Conservation (phyloP, 2,888 invertebrate species). For the Cyclophora albipunctata region DNA sequence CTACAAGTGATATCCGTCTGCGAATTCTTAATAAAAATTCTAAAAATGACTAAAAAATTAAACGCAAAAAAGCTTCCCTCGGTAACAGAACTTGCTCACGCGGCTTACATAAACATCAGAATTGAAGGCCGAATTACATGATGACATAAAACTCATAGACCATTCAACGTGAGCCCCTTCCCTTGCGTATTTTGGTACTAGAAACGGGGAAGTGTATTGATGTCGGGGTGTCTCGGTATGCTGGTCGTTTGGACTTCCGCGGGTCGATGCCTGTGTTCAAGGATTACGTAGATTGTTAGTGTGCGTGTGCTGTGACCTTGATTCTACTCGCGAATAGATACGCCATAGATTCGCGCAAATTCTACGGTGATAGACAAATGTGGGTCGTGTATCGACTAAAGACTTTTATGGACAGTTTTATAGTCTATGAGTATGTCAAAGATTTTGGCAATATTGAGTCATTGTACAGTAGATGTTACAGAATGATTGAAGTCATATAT, state of each 20-base stretch:
- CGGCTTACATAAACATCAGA: conserved; percentile 53
- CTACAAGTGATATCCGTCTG: neutral
- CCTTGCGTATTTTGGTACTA: conserved; percentile 17
- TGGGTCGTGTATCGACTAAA: conserved; percentile 4
- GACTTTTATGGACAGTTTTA: too few relatives aligned
- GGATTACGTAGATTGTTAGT: conserved; percentile 56
- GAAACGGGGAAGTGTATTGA: conserved; percentile 33
- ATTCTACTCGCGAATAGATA: conserved; percentile 44
- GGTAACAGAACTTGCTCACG: conserved; percentile 40
- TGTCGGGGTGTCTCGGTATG: conserved; percentile 37
- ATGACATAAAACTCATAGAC: conserved; percentile 54
- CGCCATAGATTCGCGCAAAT: conserved; percentile 15
- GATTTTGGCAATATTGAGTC: too few relatives aligned
- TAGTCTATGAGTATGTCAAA: too few relatives aligned
- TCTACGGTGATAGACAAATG: conserved; percentile 14
- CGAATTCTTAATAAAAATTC: neutral
- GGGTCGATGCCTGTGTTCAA: conserved; percentile 60
- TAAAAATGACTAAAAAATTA: conserved; percentile 14
- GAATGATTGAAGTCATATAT: too few relatives aligned
- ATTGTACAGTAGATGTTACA: too few relatives aligned
- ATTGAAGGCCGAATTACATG: conserved; percentile 52
- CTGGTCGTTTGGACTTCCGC: conserved; percentile 56
- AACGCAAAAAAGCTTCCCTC: conserved; percentile 23
- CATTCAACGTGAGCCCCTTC: conserved; percentile 25
- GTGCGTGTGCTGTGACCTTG: conserved; percentile 58